Evolutionary conservation across 2,797 vertebrate species (phyloP).

Genomic region (Chelmon rostratus): DNA sequence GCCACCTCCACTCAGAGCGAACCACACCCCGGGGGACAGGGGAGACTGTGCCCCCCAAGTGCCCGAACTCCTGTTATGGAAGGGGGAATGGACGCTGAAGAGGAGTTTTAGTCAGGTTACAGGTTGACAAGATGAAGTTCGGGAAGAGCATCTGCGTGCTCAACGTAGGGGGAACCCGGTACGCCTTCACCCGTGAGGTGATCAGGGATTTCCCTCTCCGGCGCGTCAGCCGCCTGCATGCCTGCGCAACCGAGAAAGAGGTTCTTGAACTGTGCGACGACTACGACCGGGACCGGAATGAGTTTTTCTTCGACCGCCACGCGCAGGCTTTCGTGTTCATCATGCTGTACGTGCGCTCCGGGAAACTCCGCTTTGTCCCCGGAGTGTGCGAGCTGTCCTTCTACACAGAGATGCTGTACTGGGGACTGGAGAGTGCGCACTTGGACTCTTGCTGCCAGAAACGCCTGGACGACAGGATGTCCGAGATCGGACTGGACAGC

Average conservation of each 20-base stretch:
- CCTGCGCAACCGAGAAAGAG: conserved; percentile 96
- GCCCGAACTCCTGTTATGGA: conserved; percentile 56
- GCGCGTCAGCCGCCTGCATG: conserved; percentile 95
- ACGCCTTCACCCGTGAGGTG: conserved; percentile 95
- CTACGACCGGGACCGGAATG: conserved; percentile 97
- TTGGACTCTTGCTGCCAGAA: conserved; percentile 98
- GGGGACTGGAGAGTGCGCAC: conserved; percentile 96
- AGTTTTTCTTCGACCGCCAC: conserved; percentile 99
- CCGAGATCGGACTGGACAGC: conserved; percentile 91
- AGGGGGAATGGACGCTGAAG: conserved; percentile 38
- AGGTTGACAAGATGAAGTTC: conserved; percentile 85
- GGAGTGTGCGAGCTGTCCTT: conserved; percentile 98
- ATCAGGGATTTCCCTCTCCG: conserved; percentile 97
- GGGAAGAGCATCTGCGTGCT: conserved; percentile 90
- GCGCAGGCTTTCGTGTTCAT: conserved; percentile 98
- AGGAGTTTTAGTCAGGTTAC: conserved; percentile 43
- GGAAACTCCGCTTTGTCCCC: conserved; percentile 96
- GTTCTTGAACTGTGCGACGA: conserved; percentile 98
- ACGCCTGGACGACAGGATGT: conserved; percentile 97
- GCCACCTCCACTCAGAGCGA: conserved; percentile 50
- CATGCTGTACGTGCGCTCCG: conserved; percentile 97
- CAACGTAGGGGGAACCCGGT: conserved; percentile 97
- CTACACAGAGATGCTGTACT: conserved; percentile 99
- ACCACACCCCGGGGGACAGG: conserved; percentile 68
- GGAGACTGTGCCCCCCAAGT: conserved; percentile 30